A percentile compares a stretch with the other conserved stretches of the same genome.
Evolutionary conservation across 2,888 invertebrate species (phyloP).

Genomic region (Ectropis crepuscularia): DNA sequence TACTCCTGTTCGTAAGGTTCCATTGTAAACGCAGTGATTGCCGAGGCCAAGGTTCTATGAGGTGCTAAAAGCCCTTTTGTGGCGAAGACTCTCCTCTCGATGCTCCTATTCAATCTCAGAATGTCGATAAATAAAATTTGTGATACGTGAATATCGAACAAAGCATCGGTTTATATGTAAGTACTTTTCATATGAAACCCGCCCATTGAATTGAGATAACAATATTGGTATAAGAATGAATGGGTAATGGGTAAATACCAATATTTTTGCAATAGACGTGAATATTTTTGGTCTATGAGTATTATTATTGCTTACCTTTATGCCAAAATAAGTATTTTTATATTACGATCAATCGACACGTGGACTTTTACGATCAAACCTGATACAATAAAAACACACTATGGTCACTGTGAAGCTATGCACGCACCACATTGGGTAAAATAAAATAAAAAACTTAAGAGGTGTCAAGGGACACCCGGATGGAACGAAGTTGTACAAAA

Average conservation of each 20-base stretch:
- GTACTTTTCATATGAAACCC: not conserved
- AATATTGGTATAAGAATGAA: not conserved
- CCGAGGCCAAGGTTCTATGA: constrained; percentile 59
- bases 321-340: too few species aligned
- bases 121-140: constrained; percentile 64
- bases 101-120: constrained; percentile 63
- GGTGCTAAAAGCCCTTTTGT: constrained; percentile 69
- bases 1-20: constrained; percentile 61
- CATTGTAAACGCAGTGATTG: constrained; percentile 64
- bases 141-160: constrained; percentile 54
- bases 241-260: not conserved
- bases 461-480: too few species aligned
- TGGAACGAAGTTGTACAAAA: too few species aligned
- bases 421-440: too few species aligned
- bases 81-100: constrained; percentile 55
- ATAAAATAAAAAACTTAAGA: too few species aligned
- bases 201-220: constrained; percentile 6
- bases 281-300: too few species aligned
- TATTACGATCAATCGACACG: too few species aligned
- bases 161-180: not conserved
- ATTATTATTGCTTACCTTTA: too few species aligned
- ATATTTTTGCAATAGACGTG: too few species aligned
- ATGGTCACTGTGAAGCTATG: too few species aligned
- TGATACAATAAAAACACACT: too few species aligned
- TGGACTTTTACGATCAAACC: too few species aligned